phyloP scores from a whole-genome alignment of 92 coral and sea anemone species.

The Palythoa grandis region DNA sequence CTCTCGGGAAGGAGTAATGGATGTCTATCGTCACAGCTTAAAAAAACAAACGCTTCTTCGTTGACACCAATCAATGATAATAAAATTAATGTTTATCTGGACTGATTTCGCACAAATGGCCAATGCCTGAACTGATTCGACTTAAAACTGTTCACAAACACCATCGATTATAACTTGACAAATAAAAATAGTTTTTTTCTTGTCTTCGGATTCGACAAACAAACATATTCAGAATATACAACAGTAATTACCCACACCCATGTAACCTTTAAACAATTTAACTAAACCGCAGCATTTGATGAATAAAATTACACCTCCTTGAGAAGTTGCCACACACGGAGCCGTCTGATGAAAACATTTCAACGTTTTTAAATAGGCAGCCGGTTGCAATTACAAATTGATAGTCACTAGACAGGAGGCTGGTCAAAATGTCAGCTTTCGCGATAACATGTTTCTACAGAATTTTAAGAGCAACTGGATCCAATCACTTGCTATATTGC shows the following conservation, averaged over 20 bases:
- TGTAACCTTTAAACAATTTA: slow-evolving; percentile 5
- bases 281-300: neutral
- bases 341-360: neutral
- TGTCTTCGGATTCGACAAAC: neutral
- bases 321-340: slow-evolving; percentile 21
- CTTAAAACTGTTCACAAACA: neutral
- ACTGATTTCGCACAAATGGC: neutral
- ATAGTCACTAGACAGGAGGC: neutral
- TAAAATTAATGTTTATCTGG: neutral
- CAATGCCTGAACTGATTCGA: neutral
- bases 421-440: neutral
- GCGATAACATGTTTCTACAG: neutral
- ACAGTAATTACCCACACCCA: neutral
- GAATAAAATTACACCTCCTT: neutral
- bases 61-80: slow-evolving; percentile 2
- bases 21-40: slow-evolving; percentile 31
- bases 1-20: slow-evolving; percentile 33
- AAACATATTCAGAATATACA: neutral
- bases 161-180: neutral
- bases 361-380: neutral
- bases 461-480: neutral
- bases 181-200: neutral
- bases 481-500: neutral
- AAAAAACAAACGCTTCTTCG: slow-evolving; percentile 33
- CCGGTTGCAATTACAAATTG: neutral